A percentile compares a stretch with the other conserved stretches of the same genome.
phyloP scores from a whole-genome alignment of 2,797 vertebrate genomes.

The Bucorvus abyssinicus region DNA sequence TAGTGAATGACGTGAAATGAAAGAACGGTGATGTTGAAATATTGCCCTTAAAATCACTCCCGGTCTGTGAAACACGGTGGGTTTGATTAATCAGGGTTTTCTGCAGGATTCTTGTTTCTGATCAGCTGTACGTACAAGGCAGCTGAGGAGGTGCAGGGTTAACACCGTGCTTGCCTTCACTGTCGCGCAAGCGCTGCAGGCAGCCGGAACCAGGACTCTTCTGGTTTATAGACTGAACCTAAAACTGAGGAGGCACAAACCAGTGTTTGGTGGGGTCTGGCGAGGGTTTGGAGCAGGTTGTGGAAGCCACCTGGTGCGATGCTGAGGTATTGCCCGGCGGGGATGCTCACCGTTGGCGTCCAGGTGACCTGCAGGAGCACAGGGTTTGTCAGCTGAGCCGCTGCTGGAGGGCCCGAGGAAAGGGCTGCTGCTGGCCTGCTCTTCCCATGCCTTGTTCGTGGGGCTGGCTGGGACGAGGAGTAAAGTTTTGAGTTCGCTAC shows the following conservation, averaged over 20 bases:
- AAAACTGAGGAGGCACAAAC: background rate
- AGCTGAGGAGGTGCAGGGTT: background rate
- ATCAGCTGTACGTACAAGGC: background rate
- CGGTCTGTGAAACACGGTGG: background rate
- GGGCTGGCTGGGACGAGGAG: background rate
- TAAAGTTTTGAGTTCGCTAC: rapidly evolving
- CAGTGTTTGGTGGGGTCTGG: background rate
- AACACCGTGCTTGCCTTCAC: background rate
- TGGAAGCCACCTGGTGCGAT: slow-evolving; percentile 9
- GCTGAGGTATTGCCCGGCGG: background rate
- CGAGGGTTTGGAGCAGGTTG: background rate
- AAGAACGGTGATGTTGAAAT: background rate
- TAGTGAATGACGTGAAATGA: background rate
- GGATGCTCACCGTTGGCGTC: rapidly evolving
- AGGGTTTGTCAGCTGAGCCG: too few species aligned
- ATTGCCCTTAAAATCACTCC: background rate
- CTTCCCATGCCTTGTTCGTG: background rate
- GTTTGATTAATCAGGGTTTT: background rate
- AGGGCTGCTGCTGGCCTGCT: background rate
- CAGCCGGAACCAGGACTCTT: too few species aligned
- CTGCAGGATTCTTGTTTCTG: background rate
- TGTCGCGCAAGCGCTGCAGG: background rate
- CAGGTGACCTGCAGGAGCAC: background rate
- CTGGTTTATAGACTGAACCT: too few species aligned
- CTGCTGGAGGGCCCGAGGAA: background rate